Evolutionary conservation across 2,113 vertebrate genomes (phyloP).

Genomic region (Sigmodon hispidus): DNA sequence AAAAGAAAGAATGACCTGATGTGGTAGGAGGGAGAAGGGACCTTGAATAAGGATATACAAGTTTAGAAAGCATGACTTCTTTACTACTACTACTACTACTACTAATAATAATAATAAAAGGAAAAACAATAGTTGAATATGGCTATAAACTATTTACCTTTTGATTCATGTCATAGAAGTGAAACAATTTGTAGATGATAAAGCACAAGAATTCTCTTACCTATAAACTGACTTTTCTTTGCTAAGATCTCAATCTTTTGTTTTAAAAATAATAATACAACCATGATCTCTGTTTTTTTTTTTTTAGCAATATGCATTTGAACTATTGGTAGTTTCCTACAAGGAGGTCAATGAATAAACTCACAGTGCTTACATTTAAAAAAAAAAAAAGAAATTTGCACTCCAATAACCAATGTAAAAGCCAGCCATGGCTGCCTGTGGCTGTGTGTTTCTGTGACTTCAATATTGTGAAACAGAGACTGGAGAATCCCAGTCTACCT

Average conservation of each 20-base stretch:
- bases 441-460: neutral
- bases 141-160: neutral
- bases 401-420: neutral
- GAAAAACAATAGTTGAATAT: neutral
- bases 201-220: neutral
- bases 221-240: neutral
- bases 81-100: no score
- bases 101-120: no score
- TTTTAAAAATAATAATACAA: constrained; percentile 31
- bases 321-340: neutral
- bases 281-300: constrained; percentile 23
- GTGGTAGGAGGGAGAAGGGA: no score
- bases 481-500: neutral
- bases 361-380: constrained; percentile 10
- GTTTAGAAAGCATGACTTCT: no score
- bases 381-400: neutral
- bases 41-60: no score
- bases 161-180: neutral
- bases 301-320: neutral
- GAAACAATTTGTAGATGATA: neutral
- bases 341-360: constrained; percentile 5
- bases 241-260: neutral
- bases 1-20: no score
- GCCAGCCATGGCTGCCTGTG: neutral
- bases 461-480: neutral